Evolutionary conservation across 2,888 invertebrate genomes (phyloP).

Genomic region (Thecophora atra): DNA sequence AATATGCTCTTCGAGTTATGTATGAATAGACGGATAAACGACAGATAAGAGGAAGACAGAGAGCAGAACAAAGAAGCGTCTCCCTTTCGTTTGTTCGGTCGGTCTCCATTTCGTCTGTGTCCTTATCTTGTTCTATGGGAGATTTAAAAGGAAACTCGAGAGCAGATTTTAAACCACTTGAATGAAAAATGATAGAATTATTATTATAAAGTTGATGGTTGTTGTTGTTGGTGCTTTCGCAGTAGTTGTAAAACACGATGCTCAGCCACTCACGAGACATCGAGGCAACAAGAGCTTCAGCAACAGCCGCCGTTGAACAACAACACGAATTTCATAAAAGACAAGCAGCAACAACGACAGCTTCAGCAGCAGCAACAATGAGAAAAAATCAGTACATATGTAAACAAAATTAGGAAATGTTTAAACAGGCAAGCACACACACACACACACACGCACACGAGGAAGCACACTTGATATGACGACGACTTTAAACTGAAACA

Average conservation of each 20-base stretch:
- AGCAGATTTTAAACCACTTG: slow-evolving; percentile 5
- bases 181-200: slow-evolving; percentile 36
- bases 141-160: neutral
- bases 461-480: neutral
- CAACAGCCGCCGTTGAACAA: slow-evolving; percentile 2
- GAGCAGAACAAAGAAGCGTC: neutral
- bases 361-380: slow-evolving; percentile 1
- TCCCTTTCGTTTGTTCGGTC: neutral
- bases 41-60: slow-evolving; percentile 34
- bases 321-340: slow-evolving; percentile 26
- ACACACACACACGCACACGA: slow-evolving; percentile 12
- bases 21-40: slow-evolving; percentile 41
- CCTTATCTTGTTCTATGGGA: neutral
- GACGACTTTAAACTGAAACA: slow-evolving; percentile 21
- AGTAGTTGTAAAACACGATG: slow-evolving; percentile 5
- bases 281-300: neutral
- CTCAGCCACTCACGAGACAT: slow-evolving; percentile 21
- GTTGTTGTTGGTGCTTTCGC: neutral
- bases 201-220: slow-evolving; percentile 11
- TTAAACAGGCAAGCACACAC: slow-evolving; percentile 11
- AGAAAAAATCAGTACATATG: slow-evolving; percentile 33
- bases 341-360: slow-evolving; percentile 14
- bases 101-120: neutral
- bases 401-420: slow-evolving; percentile 10
- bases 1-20: neutral